Evolutionary conservation across 2,113 vertebrate species (phyloP).

Genomic region (Brienomyrus brachyistius): DNA sequence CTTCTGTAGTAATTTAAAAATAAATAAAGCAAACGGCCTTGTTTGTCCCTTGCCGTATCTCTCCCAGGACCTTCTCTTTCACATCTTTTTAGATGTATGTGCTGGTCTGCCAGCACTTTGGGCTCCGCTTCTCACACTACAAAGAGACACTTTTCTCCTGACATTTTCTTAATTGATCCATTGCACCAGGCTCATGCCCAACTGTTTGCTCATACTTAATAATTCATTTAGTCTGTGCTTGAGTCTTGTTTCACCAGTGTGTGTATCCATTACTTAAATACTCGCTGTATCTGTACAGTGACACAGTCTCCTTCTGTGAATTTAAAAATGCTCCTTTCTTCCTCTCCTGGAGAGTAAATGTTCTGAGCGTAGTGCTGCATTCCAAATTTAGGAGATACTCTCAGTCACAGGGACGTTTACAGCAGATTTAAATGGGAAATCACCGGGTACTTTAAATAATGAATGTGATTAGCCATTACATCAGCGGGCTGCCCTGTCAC

Average conservation of each 20-base stretch:
- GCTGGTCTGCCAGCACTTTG: slow-evolving; percentile 22
- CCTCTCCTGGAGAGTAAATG: slow-evolving; percentile 43
- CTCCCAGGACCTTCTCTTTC: slow-evolving; percentile 30
- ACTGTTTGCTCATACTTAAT: slow-evolving; percentile 41
- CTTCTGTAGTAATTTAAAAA: slow-evolving; percentile 44
- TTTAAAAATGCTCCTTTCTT: slow-evolving; percentile 27
- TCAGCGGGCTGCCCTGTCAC: slow-evolving; percentile 31
- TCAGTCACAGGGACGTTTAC: slow-evolving; percentile 58
- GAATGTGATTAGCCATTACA: slow-evolving; percentile 53
- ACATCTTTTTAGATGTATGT: slow-evolving; percentile 30
- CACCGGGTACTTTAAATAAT: slow-evolving; percentile 62
- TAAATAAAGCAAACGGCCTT: slow-evolving; percentile 34
- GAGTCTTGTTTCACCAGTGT: not conserved
- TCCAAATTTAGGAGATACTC: slow-evolving; percentile 40
- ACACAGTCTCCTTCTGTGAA: slow-evolving; percentile 21
- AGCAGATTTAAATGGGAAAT: slow-evolving; percentile 36
- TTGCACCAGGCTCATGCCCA: slow-evolving; percentile 27
- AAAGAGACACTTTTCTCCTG: slow-evolving; percentile 42
- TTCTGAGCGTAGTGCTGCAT: slow-evolving; percentile 40
- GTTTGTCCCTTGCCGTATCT: slow-evolving; percentile 47
- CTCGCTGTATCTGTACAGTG: not conserved
- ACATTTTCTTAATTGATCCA: slow-evolving; percentile 56
- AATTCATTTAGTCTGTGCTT: slow-evolving; percentile 41
- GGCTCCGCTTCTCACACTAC: slow-evolving; percentile 38
- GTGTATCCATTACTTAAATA: slow-evolving; percentile 9